phyloP scores from a whole-genome alignment of 2,797 vertebrate species.

The Rhinichthys osculus region DNA sequence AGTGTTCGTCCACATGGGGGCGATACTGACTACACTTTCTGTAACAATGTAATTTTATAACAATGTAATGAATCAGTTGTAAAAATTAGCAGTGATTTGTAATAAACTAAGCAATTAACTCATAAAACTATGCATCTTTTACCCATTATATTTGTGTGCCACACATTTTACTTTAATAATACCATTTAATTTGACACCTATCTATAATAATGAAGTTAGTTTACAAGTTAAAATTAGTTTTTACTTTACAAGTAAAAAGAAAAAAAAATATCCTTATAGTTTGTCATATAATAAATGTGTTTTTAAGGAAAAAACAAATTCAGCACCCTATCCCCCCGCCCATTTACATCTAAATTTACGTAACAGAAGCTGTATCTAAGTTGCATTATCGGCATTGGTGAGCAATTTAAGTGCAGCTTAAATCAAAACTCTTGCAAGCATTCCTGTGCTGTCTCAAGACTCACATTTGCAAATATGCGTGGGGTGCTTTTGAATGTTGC shows the following conservation, averaged over 20 bases:
- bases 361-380: background rate
- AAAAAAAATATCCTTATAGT: background rate
- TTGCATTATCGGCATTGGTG: background rate
- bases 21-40: slow-evolving; percentile 48
- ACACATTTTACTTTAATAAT: too few species aligned
- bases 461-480: slow-evolving; percentile 9
- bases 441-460: slow-evolving; percentile 1
- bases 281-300: background rate
- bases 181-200: too few species aligned
- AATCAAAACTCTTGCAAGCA: background rate
- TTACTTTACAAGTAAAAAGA: background rate
- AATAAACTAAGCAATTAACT: background rate
- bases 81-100: background rate
- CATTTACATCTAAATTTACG: background rate
- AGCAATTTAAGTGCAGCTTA: background rate
- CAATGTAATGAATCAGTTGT: background rate
- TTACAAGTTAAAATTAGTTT: background rate
- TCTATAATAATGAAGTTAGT: too few species aligned
- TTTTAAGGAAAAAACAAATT: background rate
- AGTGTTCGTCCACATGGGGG: slow-evolving; percentile 68
- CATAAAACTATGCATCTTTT: background rate
- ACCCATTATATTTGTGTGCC: background rate
- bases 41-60: background rate
- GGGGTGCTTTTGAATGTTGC: slow-evolving; percentile 45
- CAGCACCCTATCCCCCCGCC: background rate